phyloP scores from a whole-genome alignment of 1,140 invertebrate genomes.

The Colletes gigas region DNA sequence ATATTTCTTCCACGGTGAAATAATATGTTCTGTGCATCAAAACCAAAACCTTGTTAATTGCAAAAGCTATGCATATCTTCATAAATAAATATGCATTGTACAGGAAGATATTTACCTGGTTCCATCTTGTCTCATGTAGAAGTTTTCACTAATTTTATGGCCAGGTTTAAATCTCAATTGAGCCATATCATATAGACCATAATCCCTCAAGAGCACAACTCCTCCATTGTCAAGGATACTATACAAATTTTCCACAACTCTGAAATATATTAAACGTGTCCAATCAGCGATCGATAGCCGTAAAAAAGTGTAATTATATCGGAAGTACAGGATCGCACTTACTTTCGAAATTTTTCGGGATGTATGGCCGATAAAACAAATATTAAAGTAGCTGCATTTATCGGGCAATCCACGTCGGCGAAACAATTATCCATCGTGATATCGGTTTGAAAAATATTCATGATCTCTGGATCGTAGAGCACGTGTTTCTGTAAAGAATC shows the following conservation, averaged over 20 bases:
- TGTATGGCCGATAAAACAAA: slow-evolving; percentile 92
- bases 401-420: slow-evolving; percentile 80
- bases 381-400: slow-evolving; percentile 88
- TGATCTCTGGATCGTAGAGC: slow-evolving; percentile 84
- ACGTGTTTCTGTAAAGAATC: slow-evolving; percentile 70
- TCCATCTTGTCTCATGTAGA: slow-evolving; percentile 98
- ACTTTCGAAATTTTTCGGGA: slow-evolving; percentile 88
- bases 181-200: slow-evolving; percentile 98
- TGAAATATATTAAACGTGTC: slow-evolving; percentile 41
- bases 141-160: slow-evolving; percentile 95
- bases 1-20: slow-evolving; percentile 87
- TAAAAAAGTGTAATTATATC: not conserved
- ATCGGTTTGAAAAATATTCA: slow-evolving; percentile 90
- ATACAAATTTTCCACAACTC: slow-evolving; percentile 87
- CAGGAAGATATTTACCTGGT: slow-evolving; percentile 85
- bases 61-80: too few species aligned
- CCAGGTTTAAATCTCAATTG: slow-evolving; percentile 96
- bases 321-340: slow-evolving; percentile 44
- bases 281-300: slow-evolving; percentile 34
- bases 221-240: slow-evolving; percentile 90
- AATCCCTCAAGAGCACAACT: slow-evolving; percentile 95
- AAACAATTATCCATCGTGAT: slow-evolving; percentile 85
- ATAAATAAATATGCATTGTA: too few species aligned
- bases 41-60: slow-evolving; percentile 28
- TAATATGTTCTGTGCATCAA: slow-evolving; percentile 88